Evolutionary conservation across 2,888 invertebrate species (phyloP).

Genomic region (Cosmia pyralina): DNA sequence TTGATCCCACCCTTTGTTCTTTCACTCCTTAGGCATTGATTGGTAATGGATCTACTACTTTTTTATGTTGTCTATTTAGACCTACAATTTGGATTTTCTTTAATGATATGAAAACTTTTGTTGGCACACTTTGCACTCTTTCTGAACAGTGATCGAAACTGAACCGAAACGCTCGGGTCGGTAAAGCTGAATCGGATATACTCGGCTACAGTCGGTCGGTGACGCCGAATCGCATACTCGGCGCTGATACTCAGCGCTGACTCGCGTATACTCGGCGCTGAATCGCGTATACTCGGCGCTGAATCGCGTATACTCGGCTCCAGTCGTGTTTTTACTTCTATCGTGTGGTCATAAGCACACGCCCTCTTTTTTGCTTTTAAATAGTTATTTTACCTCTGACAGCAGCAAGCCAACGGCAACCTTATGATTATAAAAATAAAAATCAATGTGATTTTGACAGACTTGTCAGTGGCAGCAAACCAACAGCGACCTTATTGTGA

Average conservation of each 20-base stretch:
- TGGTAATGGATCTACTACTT: constrained; percentile 54
- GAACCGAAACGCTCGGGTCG: too few species aligned
- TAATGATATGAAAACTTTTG: not conserved
- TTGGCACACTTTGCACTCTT: too few species aligned
- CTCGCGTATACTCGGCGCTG: not conserved
- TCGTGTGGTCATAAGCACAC: not conserved
- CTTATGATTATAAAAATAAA: too few species aligned
- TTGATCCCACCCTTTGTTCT: constrained; percentile 83
- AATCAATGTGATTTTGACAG: too few species aligned
- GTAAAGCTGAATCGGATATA: too few species aligned
- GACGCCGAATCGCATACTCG: not conserved
- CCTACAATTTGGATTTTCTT: not conserved
- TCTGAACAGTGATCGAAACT: too few species aligned
- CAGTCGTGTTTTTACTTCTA: not conserved
- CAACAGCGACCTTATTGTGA: too few species aligned
- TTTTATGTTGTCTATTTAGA: not conserved
- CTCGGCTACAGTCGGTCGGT: not conserved
- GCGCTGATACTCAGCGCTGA: not conserved
- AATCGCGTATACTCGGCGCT: not conserved
- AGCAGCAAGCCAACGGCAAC: too few species aligned
- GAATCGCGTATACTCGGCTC: not conserved
- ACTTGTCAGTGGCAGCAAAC: too few species aligned
- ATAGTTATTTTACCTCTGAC: too few species aligned
- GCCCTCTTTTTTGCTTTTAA: not conserved
- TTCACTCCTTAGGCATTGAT: constrained; percentile 71